Evolutionary conservation across 2,113 vertebrate genomes (phyloP).

Genomic region (Oostethus manadensis): DNA sequence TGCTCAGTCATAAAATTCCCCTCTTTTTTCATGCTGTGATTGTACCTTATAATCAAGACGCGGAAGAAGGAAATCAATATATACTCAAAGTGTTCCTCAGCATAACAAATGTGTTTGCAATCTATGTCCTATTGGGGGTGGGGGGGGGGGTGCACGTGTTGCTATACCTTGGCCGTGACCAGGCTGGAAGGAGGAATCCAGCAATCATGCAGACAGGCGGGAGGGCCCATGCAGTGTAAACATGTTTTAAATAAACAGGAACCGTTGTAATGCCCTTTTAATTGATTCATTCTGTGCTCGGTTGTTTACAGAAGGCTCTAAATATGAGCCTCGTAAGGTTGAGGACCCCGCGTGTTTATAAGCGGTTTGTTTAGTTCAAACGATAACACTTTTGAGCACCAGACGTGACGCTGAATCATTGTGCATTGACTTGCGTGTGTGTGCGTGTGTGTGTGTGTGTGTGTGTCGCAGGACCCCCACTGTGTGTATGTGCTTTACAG

Average conservation of each 20-base stretch:
- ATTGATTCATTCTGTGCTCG: conserved; percentile 79
- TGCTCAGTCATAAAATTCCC: neutral
- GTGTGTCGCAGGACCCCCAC: conserved; percentile 12
- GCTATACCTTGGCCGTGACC: conserved; percentile 62
- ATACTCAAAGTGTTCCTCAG: conserved; percentile 59
- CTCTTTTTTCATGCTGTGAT: conserved; percentile 28
- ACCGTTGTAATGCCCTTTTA: conserved; percentile 79
- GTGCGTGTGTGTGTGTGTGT: neutral
- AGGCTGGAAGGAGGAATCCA: conserved; percentile 54
- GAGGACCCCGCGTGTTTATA: conserved; percentile 73
- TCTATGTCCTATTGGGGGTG: conserved; percentile 39
- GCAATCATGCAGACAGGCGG: conserved; percentile 68
- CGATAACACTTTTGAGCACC: conserved; percentile 73
- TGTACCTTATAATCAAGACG: conserved; percentile 58
- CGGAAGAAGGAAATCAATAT: conserved; percentile 70
- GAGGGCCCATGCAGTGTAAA: conserved; percentile 74
- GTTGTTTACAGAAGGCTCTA: conserved; percentile 77
- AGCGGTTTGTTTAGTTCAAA: conserved; percentile 78
- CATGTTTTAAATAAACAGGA: conserved; percentile 84
- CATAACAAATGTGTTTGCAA: conserved; percentile 73
- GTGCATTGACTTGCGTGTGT: neutral
- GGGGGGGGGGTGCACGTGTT: conserved; percentile 21
- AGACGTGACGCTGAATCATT: conserved; percentile 57
- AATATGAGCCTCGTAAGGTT: conserved; percentile 75
- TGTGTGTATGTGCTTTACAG: conserved; percentile 57